These are phyloP conservation scores for Onychomys arenicola DNA, from an alignment of 2,797 vertebrate genomes.

Conservation along the genomic window DNA sequence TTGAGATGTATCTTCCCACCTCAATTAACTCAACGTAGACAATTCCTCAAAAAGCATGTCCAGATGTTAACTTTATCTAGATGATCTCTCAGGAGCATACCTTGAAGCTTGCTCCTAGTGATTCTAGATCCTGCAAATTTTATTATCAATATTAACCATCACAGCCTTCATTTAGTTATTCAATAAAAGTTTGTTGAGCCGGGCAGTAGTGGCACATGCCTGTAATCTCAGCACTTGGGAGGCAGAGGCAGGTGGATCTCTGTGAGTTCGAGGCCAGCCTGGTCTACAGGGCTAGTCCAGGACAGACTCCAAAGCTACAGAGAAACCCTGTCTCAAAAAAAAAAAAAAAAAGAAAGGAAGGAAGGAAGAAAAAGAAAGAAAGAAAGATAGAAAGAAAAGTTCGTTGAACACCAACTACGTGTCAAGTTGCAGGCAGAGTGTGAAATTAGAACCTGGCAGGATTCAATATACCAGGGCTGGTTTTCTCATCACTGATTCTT, in stretches of 20 bases:
- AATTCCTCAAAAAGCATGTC: neutral
- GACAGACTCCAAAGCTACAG: no score
- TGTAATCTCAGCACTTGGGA: no score
- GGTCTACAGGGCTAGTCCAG: no score
- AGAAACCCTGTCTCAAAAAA: no score
- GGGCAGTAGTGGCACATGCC: no score
- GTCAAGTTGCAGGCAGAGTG: neutral
- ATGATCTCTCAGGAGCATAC: neutral
- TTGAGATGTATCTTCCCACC: neutral
- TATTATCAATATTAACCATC: neutral
- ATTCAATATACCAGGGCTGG: neutral
- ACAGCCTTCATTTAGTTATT: neutral
- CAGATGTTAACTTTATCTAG: neutral
- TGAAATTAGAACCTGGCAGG: neutral
- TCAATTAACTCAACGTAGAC: neutral
- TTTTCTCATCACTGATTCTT: constrained; percentile 26
- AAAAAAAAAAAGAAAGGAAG: no score
- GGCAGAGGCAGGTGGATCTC: no score
- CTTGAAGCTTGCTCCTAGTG: neutral
- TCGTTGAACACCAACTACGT: neutral
- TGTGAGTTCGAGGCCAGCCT: no score
- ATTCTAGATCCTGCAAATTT: neutral
- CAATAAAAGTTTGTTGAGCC: neutral
- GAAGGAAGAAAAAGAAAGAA: no score
- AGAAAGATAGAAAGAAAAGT: no score